Percentiles rank a stretch among this genome's conserved stretches.
These are phyloP conservation scores for Orthonychiurus folsomi DNA, from an alignment of 2,888 invertebrate species.

Conservation along the genomic window DNA sequence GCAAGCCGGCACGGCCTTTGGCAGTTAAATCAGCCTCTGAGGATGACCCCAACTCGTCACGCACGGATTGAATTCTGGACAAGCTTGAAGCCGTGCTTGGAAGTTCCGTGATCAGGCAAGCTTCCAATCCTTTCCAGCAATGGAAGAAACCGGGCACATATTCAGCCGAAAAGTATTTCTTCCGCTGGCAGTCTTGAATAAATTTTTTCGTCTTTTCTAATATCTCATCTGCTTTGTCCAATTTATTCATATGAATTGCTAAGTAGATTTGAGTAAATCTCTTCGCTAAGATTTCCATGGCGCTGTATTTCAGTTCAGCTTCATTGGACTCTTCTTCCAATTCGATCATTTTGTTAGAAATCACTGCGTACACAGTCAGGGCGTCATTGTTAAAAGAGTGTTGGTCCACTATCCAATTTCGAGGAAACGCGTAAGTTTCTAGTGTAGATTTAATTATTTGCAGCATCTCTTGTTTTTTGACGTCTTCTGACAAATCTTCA, in stretches of 20 bases:
- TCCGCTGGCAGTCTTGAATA: too few species aligned
- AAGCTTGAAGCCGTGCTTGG: too few species aligned
- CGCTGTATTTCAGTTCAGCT: conserved; percentile 8
- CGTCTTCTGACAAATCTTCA: neutral
- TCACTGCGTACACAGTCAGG: neutral
- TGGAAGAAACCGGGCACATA: too few species aligned
- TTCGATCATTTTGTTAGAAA: neutral
- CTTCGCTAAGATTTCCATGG: neutral
- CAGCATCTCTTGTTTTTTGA: neutral
- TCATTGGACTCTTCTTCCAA: neutral
- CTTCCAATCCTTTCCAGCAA: too few species aligned
- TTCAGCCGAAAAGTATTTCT: too few species aligned
- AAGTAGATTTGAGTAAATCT: conserved; percentile 1
- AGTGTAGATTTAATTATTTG: neutral
- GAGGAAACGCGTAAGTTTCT: neutral
- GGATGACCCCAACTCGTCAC: too few species aligned
- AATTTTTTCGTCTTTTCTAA: too few species aligned
- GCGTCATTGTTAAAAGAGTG: neutral
- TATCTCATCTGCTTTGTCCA: neutral
- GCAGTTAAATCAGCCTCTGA: neutral
- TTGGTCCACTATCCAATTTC: conserved; percentile 5
- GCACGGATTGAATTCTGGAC: too few species aligned
- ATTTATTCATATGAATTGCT: conserved; percentile 2
- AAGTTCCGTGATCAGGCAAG: too few species aligned
- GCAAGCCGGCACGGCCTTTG: neutral